Evolutionary conservation across 92 coral and sea anemone genomes (phyloP).

Genomic region (Epizoanthus illoricatus): DNA sequence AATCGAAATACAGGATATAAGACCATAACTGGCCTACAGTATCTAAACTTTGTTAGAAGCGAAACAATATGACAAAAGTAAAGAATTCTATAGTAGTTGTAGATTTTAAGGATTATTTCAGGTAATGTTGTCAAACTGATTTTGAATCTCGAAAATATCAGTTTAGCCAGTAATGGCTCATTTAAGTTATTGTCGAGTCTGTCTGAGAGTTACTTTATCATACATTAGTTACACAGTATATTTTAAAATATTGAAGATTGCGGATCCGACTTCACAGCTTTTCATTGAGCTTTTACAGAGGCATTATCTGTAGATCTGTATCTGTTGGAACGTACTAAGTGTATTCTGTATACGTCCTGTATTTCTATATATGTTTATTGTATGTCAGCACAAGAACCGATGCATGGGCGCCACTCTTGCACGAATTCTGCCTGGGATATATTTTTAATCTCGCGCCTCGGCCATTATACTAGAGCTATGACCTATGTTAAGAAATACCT

Average conservation of each 20-base stretch:
- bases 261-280: background rate
- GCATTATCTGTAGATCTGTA: background rate
- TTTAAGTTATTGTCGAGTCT: slow-evolving; percentile 34
- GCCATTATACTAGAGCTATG: no score
- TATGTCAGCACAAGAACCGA: no score
- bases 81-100: background rate
- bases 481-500: no score
- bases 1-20: background rate
- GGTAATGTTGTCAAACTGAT: background rate
- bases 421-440: no score
- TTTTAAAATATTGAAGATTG: background rate
- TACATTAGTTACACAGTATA: slow-evolving; percentile 1
- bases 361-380: no score
- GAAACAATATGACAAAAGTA: background rate
- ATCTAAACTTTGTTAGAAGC: background rate
- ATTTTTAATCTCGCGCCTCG: no score
- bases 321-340: background rate
- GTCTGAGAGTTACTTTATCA: slow-evolving; percentile 8
- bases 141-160: slow-evolving; percentile 20
- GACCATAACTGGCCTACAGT: background rate
- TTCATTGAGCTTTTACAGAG: background rate
- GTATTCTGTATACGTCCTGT: background rate
- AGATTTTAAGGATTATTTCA: slow-evolving; percentile 17
- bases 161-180: background rate
- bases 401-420: no score